Conservation (phyloP, 2,113 vertebrate genomes). For the Podarcis muralis region DNA sequence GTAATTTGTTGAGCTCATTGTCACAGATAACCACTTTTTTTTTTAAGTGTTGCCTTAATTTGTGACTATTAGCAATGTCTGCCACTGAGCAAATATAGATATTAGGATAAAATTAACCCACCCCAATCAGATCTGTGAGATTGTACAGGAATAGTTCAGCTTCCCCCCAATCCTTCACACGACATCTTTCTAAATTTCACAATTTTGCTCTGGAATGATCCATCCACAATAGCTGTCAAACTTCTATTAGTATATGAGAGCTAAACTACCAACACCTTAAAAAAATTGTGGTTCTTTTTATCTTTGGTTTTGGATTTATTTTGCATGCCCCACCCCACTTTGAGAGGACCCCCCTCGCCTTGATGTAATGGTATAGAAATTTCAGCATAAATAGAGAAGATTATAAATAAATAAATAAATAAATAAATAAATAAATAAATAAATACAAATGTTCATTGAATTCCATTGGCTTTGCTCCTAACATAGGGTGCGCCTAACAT, state of each 20-base stretch:
- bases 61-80: conserved; percentile 39
- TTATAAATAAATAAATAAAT: no score
- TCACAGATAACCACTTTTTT: conserved; percentile 45
- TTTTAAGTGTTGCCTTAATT: conserved; percentile 39
- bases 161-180: conserved; percentile 11
- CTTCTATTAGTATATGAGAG: neutral
- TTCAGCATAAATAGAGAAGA: no score
- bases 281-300: no score
- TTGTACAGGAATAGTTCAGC: conserved; percentile 12
- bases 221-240: neutral
- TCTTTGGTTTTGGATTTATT: no score
- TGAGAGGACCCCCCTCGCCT: no score
- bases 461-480: no score
- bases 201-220: neutral
- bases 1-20: conserved; percentile 41
- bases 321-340: no score
- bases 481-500: no score
- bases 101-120: conserved; percentile 21
- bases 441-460: no score
- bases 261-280: no score
- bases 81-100: conserved; percentile 24
- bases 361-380: no score
- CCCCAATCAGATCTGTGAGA: neutral
- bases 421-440: no score
- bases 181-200: neutral